These are phyloP conservation scores for Sparus aurata DNA, from an alignment of 2,797 vertebrate genomes.

Conservation along the genomic window DNA sequence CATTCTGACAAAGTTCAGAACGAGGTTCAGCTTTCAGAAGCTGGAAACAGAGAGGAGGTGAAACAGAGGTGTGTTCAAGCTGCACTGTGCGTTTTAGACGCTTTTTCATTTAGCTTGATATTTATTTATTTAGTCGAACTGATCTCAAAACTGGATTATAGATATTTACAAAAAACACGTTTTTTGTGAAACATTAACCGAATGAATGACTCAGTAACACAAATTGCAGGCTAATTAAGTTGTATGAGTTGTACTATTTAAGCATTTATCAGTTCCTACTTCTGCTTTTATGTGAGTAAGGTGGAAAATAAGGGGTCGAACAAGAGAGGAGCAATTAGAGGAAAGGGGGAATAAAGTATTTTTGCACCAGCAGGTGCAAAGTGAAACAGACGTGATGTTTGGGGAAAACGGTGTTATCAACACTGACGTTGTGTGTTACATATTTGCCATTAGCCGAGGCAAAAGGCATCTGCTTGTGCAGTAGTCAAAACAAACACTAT, in stretches of 20 bases:
- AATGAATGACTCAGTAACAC: not conserved
- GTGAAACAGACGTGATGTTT: not conserved
- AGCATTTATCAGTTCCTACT: not conserved
- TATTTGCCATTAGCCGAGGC: not conserved
- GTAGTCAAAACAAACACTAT: not conserved
- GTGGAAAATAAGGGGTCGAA: not conserved
- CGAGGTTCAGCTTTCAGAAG: conserved; percentile 7
- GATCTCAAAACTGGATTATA: not conserved
- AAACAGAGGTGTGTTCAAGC: not conserved
- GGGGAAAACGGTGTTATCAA: not conserved
- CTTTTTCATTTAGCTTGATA: not conserved
- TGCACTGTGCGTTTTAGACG: not conserved
- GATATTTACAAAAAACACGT: not conserved
- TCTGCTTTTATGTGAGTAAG: not conserved
- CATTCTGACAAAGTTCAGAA: conserved; percentile 16
- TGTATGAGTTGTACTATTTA: not conserved
- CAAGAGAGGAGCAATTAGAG: not conserved
- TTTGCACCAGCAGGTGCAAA: not conserved
- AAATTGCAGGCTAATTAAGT: not conserved
- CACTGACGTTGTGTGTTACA: not conserved
- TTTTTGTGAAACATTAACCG: not conserved
- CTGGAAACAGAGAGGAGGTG: not conserved
- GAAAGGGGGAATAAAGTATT: not conserved
- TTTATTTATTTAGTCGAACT: not conserved
- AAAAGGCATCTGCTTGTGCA: not conserved